Evolutionary conservation across 2,888 invertebrate genomes (phyloP), one percentile per base, ranked within the genome.

Genomic region (Ormyrus pomaceus): DNA sequence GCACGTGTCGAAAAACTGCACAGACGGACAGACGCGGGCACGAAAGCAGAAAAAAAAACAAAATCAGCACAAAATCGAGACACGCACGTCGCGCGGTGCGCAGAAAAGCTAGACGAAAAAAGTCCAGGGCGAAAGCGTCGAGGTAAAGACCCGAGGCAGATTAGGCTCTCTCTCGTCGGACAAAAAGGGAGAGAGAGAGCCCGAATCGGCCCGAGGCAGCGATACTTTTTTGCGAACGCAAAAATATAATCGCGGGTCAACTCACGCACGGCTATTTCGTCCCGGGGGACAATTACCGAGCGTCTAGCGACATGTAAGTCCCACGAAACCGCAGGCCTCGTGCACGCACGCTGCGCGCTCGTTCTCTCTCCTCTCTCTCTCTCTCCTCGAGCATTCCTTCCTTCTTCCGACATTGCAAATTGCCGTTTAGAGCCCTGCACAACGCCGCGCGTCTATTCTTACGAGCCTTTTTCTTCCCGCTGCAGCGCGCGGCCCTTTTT

Each of bases 401-500:
- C 81, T 34, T 82, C 72, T 82, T 82, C 81, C 81, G 79, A 82
- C 81, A 82, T 79, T 72, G 69, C 76, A 82, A 82, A 79, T 82
- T 82, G 81, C 81, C 81, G 72, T 76, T 82, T 81, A 81, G 81
- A 58, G 55, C 59, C 45, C 13, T 50, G 19, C 50, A 19, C 46
- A 61, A 71, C 61, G 19, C 53, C 68, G 68, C 56, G 71, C 34
- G 79, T 66, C 79, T 79, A 79, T 79, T 79, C 75, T 79, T 79
- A 75, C 59, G 75, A 65, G 70, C 74, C 34, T 34, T 34, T 34
- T 34, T 34, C 34, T 34, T 34, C 34, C 34, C 34, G 34, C 34
- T 34, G 34, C 34, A 34, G 64, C 55, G 48, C 46, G 8, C 53
- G 13, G 55, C 13, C 61, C 11, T 51, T 75, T 71, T 77, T 77